Evolutionary conservation across 64 coral and sea anemone species (phyloP), one percentile per base, ranked within the genome.

Genomic region (Porites australiensis): DNA sequence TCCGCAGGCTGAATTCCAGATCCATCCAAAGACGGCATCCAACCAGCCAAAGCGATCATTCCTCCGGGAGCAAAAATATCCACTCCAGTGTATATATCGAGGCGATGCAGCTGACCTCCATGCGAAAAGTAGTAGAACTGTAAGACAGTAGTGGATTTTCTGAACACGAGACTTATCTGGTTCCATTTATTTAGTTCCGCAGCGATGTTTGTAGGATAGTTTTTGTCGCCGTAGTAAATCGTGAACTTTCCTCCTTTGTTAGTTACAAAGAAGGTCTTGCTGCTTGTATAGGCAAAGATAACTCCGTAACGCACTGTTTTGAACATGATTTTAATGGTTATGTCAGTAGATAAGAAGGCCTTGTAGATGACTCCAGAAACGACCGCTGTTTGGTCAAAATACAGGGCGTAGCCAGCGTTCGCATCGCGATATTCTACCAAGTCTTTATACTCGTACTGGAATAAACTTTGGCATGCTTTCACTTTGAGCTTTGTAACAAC

Each of bases 241-340:
- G 75, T 73, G 22, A 93, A 94, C 20, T 20, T 70, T 50, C 90
- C 90, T 58, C 76, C 94, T 47, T 44, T 51, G 63, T 74, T 90
- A 18, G 94, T 83, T 6, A 98, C n/a, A 82, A 93, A 93, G 19
- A 96, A 96, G n/a, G 97, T 98, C 75, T 84, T 87, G 3, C 20
- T 70, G 23, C 61, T 91, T 45, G 90, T 91, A 80, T 98, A 98
- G 18, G 94, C 93, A 20, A 98, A 48, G 12, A 98, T 91, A 14
- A 98, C 94, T 16, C 97, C 97, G 83, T 89, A 74, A 13, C 86
- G 87, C 14, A 83, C 67, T 13, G 92, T 90, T 70, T 98, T 98
- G 10, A 98, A 87, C 90, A 96, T 96, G 68, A 98, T 65, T n/a
- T 98, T 95, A 63, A 98, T 82, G 3, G 97, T 96, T 64, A 95